phyloP scores from a whole-genome alignment of 2,888 invertebrate species.

The Cyaniris semiargus region DNA sequence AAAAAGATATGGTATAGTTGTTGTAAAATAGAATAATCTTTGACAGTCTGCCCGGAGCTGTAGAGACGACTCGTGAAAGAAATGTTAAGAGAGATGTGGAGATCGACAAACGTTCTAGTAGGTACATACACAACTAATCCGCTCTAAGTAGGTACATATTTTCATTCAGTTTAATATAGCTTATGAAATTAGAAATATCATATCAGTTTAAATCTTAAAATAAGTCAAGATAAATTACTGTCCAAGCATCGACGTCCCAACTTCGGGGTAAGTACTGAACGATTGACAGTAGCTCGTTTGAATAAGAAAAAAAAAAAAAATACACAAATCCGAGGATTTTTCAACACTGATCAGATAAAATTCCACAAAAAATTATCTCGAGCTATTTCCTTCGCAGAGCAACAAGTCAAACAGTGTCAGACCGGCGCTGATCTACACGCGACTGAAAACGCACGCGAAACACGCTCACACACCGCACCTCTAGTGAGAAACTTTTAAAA shows the following conservation, averaged over 20 bases:
- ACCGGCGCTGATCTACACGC: constrained; percentile 22
- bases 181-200: neutral
- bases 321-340: neutral
- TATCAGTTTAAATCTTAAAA: neutral
- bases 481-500: too few species aligned
- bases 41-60: neutral
- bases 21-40: neutral
- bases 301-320: neutral
- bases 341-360: neutral
- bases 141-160: too few species aligned
- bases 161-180: neutral
- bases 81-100: neutral
- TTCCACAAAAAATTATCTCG: constrained; percentile 22
- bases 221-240: neutral
- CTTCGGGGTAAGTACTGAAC: neutral
- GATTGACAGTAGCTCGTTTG: constrained; percentile 9
- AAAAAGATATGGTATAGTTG: neutral
- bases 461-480: too few species aligned
- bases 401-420: constrained; percentile 36
- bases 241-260: neutral
- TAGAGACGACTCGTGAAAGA: neutral
- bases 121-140: too few species aligned
- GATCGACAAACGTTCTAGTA: neutral
- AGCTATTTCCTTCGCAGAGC: constrained; percentile 25
- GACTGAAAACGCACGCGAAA: neutral